Evolutionary conservation across 2,888 invertebrate genomes (phyloP).

Genomic region (Agriopis marginaria): DNA sequence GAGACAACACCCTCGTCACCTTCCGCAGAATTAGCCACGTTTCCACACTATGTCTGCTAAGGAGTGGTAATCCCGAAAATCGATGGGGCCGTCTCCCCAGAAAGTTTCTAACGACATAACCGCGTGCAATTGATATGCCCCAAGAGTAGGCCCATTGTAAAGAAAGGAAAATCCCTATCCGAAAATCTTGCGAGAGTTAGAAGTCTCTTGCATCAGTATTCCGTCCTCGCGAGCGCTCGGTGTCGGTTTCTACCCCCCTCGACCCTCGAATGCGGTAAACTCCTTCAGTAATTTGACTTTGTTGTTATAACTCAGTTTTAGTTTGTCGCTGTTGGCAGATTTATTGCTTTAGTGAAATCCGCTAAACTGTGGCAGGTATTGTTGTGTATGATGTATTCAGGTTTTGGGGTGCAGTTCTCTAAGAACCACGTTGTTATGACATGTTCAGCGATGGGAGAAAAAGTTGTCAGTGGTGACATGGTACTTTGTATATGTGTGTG

Average conservation of each 20-base stretch:
- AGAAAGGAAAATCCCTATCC: conserved; percentile 86
- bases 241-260: conserved; percentile 72
- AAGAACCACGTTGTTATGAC: conserved; percentile 2
- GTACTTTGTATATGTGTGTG: neutral
- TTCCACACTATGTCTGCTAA: conserved; percentile 51
- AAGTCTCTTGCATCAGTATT: conserved; percentile 81
- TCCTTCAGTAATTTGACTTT: conserved; percentile 86
- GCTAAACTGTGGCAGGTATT: conserved; percentile 64
- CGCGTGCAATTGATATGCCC: conserved; percentile 87
- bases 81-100: conserved; percentile 72
- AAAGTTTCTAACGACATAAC: conserved; percentile 87
- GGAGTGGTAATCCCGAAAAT: conserved; percentile 74
- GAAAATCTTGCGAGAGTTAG: conserved; percentile 85
- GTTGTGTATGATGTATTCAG: conserved; percentile 43
- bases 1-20: conserved; percentile 37
- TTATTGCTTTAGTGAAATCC: conserved; percentile 81
- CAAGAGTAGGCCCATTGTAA: conserved; percentile 86
- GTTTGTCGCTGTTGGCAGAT: conserved; percentile 82
- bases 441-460: neutral
- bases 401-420: conserved; percentile 14
- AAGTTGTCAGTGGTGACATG: neutral
- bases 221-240: conserved; percentile 67
- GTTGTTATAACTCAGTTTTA: conserved; percentile 86
- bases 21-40: conserved; percentile 47
- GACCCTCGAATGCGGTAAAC: conserved; percentile 74